Evolutionary conservation across 1,140 invertebrate genomes (phyloP), one percentile per base, ranked within the genome.

Genomic region (Zaprionus africanus): DNA sequence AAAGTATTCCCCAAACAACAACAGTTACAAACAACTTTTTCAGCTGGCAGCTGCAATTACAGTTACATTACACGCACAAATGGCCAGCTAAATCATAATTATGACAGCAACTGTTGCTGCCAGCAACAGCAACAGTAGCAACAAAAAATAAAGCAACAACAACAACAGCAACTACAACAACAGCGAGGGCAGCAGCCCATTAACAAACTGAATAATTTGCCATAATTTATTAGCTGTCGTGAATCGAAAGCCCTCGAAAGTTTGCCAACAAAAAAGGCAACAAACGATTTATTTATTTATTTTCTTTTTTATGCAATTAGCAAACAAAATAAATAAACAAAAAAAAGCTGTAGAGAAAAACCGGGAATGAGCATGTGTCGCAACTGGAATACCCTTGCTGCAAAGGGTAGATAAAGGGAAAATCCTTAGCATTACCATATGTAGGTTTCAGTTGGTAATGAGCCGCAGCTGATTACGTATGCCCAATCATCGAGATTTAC

Each of bases 191-290:
- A 68, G 13, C n/a, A 46, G 36, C 36, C 82, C 82, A 81, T 85
- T 81, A 85, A 81, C 79, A 86, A 86, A 63, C 82, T 73, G 71
- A 87, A 82, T 86, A 79, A 85, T 85, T 86, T 82, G 76, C 72
- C 73, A 82, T 87, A 82, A 86, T 86, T 86, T 79, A 86, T 86
- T 82, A 84, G 83, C 83, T 70, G 46, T 81, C 82, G 76, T 66
- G 60, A 19, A 79, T 58, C 46, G 71, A 74, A 53, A 78, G 69
- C 56, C 67, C 43, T 59, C 46, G 73, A 81, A 84, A 80, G 60
- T 83, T 81, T 76, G 59, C 76, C 64, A 79, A 53, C 61, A 62
- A 67, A 74, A 58, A 54, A 49, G 6, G 28, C 24, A 74, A 59
- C 34, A 62, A 62, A 38, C 49, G 19, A 43, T 58, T 61, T 51